These are phyloP conservation scores for Atherinosoma microstoma DNA, from an alignment of 2,797 vertebrate species.

Conservation along the genomic window DNA sequence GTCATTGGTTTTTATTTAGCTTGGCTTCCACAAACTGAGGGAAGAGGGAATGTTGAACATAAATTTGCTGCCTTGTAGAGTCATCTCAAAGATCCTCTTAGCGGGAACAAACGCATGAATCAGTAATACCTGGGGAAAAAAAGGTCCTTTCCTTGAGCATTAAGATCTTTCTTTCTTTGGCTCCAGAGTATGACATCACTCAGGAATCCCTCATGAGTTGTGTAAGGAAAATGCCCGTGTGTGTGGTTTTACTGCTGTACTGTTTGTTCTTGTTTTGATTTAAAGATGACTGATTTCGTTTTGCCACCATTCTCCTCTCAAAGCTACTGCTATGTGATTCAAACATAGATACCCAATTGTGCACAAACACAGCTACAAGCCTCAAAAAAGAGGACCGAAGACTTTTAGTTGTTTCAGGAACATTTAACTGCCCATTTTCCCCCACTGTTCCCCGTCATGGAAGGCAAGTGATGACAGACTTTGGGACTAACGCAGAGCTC, in stretches of 20 bases:
- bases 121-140: conserved; percentile 1
- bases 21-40: conserved; percentile 9
- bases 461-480: conserved; percentile 37
- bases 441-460: conserved; percentile 14
- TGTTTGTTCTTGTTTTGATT: conserved; percentile 64
- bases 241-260: conserved; percentile 49
- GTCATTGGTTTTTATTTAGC: conserved; percentile 16
- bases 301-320: conserved; percentile 23
- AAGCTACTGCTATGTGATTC: conserved; percentile 37
- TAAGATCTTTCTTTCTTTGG: conserved; percentile 16
- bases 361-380: conserved; percentile 24
- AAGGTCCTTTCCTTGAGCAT: conserved; percentile 17
- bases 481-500: conserved; percentile 26
- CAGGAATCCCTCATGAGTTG: conserved; percentile 40
- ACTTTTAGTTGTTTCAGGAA: conserved; percentile 45
- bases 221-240: conserved; percentile 27
- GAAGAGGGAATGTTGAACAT: conserved; percentile 2
- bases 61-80: conserved; percentile 19
- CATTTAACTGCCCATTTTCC: conserved; percentile 16
- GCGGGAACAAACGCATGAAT: conserved; percentile 51
- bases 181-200: conserved; percentile 42
- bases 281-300: conserved; percentile 20
- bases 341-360: conserved; percentile 14
- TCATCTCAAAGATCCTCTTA: conserved; percentile 21
- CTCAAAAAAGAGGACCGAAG: neutral